Percentiles rank a stretch among this genome's conserved stretches.
Evolutionary conservation across 2,113 vertebrate genomes (phyloP).

Genomic region (Trematomus loennbergii): DNA sequence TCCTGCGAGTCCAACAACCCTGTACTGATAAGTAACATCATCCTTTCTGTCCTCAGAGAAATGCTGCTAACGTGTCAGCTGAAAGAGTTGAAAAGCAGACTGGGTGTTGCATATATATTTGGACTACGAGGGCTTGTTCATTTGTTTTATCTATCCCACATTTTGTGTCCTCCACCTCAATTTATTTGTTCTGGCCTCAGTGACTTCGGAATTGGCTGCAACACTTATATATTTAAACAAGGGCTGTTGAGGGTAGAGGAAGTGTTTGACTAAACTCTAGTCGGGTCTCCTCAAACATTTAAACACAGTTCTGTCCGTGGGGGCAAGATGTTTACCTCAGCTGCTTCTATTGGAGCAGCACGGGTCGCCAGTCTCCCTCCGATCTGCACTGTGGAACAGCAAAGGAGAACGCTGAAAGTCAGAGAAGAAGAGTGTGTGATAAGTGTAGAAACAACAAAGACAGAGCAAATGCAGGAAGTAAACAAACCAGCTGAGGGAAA

Average conservation of each 20-base stretch:
- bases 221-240: slow-evolving; percentile 70
- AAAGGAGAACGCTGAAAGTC: slow-evolving; percentile 6
- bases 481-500: slow-evolving; percentile 42
- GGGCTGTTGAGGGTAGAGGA: slow-evolving; percentile 52
- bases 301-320: slow-evolving; percentile 53
- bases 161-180: slow-evolving; percentile 59
- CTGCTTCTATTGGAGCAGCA: slow-evolving; percentile 43
- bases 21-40: slow-evolving; percentile 27
- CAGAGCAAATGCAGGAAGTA: slow-evolving; percentile 37
- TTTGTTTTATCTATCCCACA: slow-evolving; percentile 75
- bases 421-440: slow-evolving; percentile 15
- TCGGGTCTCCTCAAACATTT: slow-evolving; percentile 59
- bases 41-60: slow-evolving; percentile 34
- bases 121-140: slow-evolving; percentile 67
- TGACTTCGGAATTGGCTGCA: slow-evolving; percentile 59
- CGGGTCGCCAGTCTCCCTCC: slow-evolving; percentile 4
- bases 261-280: slow-evolving; percentile 67
- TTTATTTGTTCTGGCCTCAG: slow-evolving; percentile 73
- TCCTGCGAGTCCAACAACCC: neutral
- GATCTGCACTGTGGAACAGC: slow-evolving; percentile 23
- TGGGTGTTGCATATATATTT: slow-evolving; percentile 77
- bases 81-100: slow-evolving; percentile 59
- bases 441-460: slow-evolving; percentile 28
- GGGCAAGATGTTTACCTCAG: slow-evolving; percentile 75
- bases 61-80: slow-evolving; percentile 58